Percentiles rank a stretch among this genome's conserved stretches.
Evolutionary conservation across 2,888 invertebrate species (phyloP).

Genomic region (Nasonovia ribisnigri): DNA sequence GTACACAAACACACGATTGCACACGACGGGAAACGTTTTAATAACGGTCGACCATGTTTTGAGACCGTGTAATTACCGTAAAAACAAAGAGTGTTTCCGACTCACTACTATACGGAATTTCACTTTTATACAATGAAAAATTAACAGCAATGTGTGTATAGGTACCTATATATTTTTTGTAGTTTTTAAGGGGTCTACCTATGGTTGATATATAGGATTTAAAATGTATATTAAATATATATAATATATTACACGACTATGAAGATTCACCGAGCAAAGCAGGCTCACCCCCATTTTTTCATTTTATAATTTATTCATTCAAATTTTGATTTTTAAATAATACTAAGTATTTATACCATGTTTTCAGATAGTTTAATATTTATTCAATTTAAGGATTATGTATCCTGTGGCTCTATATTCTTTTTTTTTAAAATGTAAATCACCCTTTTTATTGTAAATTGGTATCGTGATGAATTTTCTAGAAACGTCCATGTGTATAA

Average conservation of each 20-base stretch:
- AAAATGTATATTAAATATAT: not conserved
- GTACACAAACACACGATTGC: constrained; percentile 51
- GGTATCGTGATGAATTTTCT: no score
- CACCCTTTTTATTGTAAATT: not conserved
- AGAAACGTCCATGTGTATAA: no score
- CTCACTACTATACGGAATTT: constrained; percentile 50
- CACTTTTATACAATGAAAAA: constrained; percentile 59
- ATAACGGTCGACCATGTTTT: constrained; percentile 62
- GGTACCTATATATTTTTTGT: not conserved
- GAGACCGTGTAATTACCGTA: constrained; percentile 64
- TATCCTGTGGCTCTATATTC: not conserved
- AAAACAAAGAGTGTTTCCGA: constrained; percentile 65
- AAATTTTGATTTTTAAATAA: no score
- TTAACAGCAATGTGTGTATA: constrained; percentile 19
- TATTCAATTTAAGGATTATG: not conserved
- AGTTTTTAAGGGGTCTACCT: not conserved
- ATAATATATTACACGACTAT: not conserved
- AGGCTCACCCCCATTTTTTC: not conserved
- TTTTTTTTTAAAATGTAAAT: not conserved
- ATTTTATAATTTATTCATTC: not conserved
- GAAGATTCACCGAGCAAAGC: not conserved
- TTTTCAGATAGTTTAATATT: not conserved
- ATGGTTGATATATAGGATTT: not conserved
- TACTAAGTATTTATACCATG: no score
- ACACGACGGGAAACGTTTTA: constrained; percentile 61